Conservation (phyloP, 1,140 invertebrate genomes). For the Trypoxylus dichotomus region DNA sequence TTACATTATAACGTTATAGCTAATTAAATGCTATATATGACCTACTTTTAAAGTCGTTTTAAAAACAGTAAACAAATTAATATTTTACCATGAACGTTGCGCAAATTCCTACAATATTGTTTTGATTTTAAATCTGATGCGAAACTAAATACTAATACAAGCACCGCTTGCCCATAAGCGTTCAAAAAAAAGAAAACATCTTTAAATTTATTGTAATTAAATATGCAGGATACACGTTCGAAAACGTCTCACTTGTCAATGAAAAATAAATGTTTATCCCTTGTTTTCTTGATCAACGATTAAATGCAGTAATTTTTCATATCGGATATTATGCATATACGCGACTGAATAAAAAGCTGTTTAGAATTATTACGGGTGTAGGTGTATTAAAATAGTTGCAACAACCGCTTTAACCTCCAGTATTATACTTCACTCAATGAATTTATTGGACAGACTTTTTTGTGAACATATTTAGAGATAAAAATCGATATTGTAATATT, state of each 20-base stretch:
- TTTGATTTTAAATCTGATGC: background rate
- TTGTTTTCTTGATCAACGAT: background rate
- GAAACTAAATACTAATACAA: background rate
- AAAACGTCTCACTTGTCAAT: background rate
- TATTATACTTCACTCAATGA: too few species aligned
- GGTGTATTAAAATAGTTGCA: too few species aligned
- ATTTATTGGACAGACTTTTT: too few species aligned
- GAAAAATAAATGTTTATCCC: background rate
- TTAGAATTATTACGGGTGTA: too few species aligned
- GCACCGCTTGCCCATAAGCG: background rate
- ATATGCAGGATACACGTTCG: background rate
- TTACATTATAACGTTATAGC: background rate
- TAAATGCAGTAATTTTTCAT: too few species aligned
- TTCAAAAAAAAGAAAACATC: background rate
- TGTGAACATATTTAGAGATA: too few species aligned
- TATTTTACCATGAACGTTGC: background rate
- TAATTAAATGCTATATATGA: background rate
- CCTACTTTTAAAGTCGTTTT: background rate
- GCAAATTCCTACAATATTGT: background rate
- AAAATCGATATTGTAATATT: too few species aligned
- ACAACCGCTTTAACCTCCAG: too few species aligned
- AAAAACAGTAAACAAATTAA: conserved; percentile 8
- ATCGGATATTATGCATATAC: too few species aligned
- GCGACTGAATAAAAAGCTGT: too few species aligned
- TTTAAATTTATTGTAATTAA: background rate